Percentiles rank a stretch among this genome's conserved stretches.
Conservation (phyloP, 1,140 invertebrate genomes). For the Daktulosphaira vitifoliae region DNA sequence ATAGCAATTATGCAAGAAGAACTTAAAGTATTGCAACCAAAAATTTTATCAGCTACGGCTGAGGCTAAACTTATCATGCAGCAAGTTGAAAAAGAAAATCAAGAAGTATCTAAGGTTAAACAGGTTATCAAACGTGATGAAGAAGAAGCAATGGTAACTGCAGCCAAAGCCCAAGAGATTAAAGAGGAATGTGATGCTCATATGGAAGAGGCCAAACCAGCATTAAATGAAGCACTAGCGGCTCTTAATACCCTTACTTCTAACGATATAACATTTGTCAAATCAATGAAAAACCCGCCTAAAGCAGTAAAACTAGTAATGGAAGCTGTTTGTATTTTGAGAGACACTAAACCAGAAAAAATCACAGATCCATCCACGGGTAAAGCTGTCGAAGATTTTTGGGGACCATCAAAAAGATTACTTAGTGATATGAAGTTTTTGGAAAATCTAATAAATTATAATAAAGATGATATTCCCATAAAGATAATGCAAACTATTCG, state of each 20-base stretch:
- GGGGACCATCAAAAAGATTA: slow-evolving; percentile 83
- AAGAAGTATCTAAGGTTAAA: slow-evolving; percentile 69
- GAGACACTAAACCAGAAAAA: slow-evolving; percentile 77
- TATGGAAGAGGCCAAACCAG: slow-evolving; percentile 85
- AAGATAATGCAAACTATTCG: slow-evolving; percentile 74
- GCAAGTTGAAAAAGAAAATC: slow-evolving; percentile 72
- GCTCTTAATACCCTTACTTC: slow-evolving; percentile 87
- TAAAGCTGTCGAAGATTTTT: slow-evolving; percentile 84
- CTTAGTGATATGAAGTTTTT: slow-evolving; percentile 87
- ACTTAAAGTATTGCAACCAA: slow-evolving; percentile 75
- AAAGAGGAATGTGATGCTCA: slow-evolving; percentile 93
- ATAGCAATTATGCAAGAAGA: slow-evolving; percentile 79
- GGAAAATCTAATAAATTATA: slow-evolving; percentile 71
- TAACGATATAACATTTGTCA: slow-evolving; percentile 87
- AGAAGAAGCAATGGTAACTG: slow-evolving; percentile 61
- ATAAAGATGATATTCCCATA: slow-evolving; percentile 85
- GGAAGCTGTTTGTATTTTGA: slow-evolving; percentile 91
- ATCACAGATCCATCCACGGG: slow-evolving; percentile 62
- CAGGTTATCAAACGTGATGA: slow-evolving; percentile 58
- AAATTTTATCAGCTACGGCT: slow-evolving; percentile 72
- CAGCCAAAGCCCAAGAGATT: slow-evolving; percentile 71
- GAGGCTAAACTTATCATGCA: slow-evolving; percentile 72
- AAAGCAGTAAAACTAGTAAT: slow-evolving; percentile 86
- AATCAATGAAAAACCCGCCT: slow-evolving; percentile 96
- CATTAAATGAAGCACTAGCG: slow-evolving; percentile 76